Evolutionary conservation across 2,888 invertebrate species (phyloP).

Genomic region (Myopa tessellatipennis): DNA sequence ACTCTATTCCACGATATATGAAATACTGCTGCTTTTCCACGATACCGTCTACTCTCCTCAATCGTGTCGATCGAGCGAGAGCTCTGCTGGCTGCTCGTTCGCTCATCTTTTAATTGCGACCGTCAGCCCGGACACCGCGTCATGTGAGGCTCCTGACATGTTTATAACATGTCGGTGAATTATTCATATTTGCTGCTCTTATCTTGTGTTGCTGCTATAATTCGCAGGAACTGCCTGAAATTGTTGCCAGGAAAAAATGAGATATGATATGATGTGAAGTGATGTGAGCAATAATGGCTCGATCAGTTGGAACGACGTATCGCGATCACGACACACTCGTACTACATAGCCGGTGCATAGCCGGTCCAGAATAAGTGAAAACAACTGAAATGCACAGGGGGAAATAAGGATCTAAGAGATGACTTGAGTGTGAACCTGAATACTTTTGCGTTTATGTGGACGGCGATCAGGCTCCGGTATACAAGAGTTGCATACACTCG

Average conservation of each 20-base stretch:
- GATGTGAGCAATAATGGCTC: slow-evolving; percentile 10
- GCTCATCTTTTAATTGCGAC: slow-evolving; percentile 29
- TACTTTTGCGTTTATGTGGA: too few species aligned
- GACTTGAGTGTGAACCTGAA: neutral
- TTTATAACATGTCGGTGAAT: slow-evolving; percentile 34
- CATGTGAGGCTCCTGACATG: slow-evolving; percentile 36
- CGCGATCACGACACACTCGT: slow-evolving; percentile 11
- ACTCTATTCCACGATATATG: neutral
- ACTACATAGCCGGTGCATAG: neutral
- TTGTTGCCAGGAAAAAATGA: slow-evolving; percentile 1
- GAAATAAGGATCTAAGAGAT: neutral
- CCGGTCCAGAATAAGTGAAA: neutral
- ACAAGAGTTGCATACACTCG: too few species aligned
- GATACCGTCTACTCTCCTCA: neutral
- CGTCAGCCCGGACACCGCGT: slow-evolving; percentile 27
- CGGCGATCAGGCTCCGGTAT: too few species aligned
- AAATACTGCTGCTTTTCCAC: neutral
- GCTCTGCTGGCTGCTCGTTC: slow-evolving; percentile 5
- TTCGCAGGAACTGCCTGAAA: slow-evolving; percentile 20
- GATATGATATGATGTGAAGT: slow-evolving; percentile 8
- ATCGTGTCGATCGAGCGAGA: neutral
- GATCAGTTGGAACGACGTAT: slow-evolving; percentile 24
- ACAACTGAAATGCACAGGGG: neutral
- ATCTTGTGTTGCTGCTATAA: slow-evolving; percentile 6
- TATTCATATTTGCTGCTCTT: slow-evolving; percentile 28